Percentiles rank a stretch among this genome's conserved stretches.
Evolutionary conservation across 53 echinoderm and acorn worm species (phyloP).

Genomic region (Glandiceps talaboti): DNA sequence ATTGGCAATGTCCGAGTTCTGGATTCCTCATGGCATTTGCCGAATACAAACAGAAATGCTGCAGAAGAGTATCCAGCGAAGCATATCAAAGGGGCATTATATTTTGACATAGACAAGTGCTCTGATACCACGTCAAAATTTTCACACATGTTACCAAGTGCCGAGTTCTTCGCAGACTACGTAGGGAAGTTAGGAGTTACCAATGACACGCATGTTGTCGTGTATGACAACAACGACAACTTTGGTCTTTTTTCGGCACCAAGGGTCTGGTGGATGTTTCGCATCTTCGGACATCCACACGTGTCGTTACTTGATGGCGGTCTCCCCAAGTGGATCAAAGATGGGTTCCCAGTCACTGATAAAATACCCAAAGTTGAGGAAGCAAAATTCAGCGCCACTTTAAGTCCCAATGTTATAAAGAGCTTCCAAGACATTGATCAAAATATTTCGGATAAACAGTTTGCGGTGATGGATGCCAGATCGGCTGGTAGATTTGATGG

Average conservation of each 20-base stretch:
- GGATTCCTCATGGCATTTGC: slow-evolving; percentile 57
- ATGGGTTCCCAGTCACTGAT: slow-evolving; percentile 46
- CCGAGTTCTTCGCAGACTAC: slow-evolving; percentile 49
- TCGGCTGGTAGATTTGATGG: slow-evolving; percentile 42
- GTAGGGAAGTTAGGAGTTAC: slow-evolving; percentile 63
- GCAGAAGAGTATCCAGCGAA: slow-evolving; percentile 35
- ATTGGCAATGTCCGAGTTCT: slow-evolving; percentile 31
- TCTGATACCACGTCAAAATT: slow-evolving; percentile 19
- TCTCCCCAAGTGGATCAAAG: slow-evolving; percentile 50
- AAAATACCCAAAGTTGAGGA: slow-evolving; percentile 25
- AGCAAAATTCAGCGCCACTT: slow-evolving; percentile 39
- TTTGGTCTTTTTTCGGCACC: slow-evolving; percentile 67
- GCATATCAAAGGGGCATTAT: slow-evolving; percentile 67
- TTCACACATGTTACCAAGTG: slow-evolving; percentile 53
- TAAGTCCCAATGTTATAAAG: slow-evolving; percentile 37
- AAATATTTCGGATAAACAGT: slow-evolving; percentile 39
- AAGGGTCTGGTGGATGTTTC: slow-evolving; percentile 85
- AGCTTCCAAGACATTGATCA: slow-evolving; percentile 51
- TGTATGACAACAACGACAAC: slow-evolving; percentile 67
- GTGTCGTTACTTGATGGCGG: slow-evolving; percentile 83
- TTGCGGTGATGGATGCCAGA: slow-evolving; percentile 87
- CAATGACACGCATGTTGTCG: slow-evolving; percentile 76
- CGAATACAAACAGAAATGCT: slow-evolving; percentile 27
- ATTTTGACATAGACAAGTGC: slow-evolving; percentile 48
- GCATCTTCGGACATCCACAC: slow-evolving; percentile 58